These are phyloP conservation scores for Nesidiocoris tenuis DNA, from an alignment of 2,888 invertebrate genomes.

Conservation along the genomic window DNA sequence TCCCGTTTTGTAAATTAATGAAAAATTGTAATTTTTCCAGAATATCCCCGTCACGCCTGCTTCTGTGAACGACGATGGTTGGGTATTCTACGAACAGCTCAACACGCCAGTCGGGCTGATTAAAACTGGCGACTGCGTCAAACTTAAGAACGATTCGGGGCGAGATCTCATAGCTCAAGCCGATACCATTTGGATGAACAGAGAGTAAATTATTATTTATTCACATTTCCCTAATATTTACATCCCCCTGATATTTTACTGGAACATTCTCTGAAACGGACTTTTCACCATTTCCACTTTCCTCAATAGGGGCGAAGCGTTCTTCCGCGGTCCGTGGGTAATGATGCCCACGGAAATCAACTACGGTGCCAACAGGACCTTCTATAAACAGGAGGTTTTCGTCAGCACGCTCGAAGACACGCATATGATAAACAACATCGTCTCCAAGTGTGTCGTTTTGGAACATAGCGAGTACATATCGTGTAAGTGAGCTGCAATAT, in stretches of 20 bases:
- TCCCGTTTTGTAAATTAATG: no score
- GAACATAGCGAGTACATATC: conserved; percentile 87
- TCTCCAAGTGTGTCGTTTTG: conserved; percentile 87
- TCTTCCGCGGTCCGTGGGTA: conserved; percentile 92
- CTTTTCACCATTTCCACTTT: conserved; percentile 52
- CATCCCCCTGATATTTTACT: not conserved
- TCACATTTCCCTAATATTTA: not conserved
- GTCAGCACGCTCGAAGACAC: conserved; percentile 88
- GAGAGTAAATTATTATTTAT: conserved; percentile 65
- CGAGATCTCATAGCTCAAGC: conserved; percentile 64
- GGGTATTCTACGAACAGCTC: conserved; percentile 90
- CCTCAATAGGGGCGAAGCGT: conserved; percentile 73
- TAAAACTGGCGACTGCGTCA: conserved; percentile 91
- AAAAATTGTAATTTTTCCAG: no score
- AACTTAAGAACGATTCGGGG: conserved; percentile 87
- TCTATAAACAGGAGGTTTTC: conserved; percentile 92
- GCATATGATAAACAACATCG: conserved; percentile 85
- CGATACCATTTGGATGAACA: conserved; percentile 91
- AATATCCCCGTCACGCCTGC: conserved; percentile 72
- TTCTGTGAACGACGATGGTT: conserved; percentile 65
- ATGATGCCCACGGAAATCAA: conserved; percentile 85
- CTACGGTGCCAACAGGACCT: conserved; percentile 73
- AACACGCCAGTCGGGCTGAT: conserved; percentile 80
- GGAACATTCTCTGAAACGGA: no score
- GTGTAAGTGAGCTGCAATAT: conserved; percentile 61